Evolutionary conservation across 2,113 vertebrate genomes (phyloP).

Genomic region (Lophochroa leadbeateri): DNA sequence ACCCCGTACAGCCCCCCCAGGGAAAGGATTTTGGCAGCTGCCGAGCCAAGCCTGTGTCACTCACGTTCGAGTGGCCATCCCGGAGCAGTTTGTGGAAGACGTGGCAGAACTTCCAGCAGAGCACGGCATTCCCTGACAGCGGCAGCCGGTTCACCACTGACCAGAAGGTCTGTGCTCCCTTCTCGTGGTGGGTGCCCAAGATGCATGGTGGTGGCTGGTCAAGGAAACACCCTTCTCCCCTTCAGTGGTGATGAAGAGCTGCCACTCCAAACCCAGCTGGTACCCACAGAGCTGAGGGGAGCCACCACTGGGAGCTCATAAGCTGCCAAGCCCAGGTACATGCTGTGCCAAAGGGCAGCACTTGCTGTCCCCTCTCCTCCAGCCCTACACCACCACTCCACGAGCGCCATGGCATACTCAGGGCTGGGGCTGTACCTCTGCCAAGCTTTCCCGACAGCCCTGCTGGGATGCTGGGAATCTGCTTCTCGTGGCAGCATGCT

Average conservation of each 20-base stretch:
- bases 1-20: fast-evolving
- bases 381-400: background rate
- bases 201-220: slow-evolving; percentile 87
- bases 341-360: background rate
- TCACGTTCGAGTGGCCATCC: slow-evolving; percentile 92
- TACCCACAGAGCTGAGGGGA: fast-evolving
- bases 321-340: background rate
- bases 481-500: background rate
- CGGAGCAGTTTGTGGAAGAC: slow-evolving; percentile 98
- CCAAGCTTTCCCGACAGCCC: background rate
- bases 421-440: fast-evolving
- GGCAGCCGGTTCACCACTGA: slow-evolving; percentile 91
- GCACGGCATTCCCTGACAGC: slow-evolving; percentile 93
- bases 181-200: slow-evolving; percentile 97
- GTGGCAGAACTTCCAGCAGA: slow-evolving; percentile 99
- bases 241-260: fast-evolving
- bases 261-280: background rate
- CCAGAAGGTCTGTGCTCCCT: slow-evolving; percentile 98
- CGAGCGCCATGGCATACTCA: background rate
- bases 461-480: background rate
- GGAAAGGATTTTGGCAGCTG: background rate
- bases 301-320: fast-evolving
- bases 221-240: slow-evolving; percentile 74
- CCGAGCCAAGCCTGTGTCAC: background rate
- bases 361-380: background rate